Evolutionary conservation across 2,113 vertebrate genomes (phyloP).

Genomic region (Trochalopteron elliotii): DNA sequence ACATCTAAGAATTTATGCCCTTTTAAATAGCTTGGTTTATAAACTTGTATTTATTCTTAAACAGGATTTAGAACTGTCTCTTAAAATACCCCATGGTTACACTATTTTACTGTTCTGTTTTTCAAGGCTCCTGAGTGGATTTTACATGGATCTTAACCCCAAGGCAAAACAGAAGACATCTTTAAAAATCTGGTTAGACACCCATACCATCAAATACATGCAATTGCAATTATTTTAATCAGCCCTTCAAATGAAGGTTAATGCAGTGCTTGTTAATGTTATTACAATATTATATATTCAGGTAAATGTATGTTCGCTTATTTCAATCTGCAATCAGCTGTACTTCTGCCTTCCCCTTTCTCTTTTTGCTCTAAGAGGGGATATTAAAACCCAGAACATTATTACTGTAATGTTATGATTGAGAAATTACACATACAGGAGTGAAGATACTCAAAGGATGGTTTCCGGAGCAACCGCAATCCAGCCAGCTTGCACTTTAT

Average conservation of each 20-base stretch:
- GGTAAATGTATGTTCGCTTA: background rate
- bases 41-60: background rate
- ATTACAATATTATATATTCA: background rate
- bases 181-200: background rate
- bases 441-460: background rate
- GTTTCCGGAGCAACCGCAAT: conserved; percentile 22
- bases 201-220: background rate
- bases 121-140: background rate
- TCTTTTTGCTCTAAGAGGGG: background rate
- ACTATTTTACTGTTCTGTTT: background rate
- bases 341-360: background rate
- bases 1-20: background rate
- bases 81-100: background rate
- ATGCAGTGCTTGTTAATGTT: background rate
- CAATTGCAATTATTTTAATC: conserved; percentile 22
- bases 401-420: conserved; percentile 13
- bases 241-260: background rate
- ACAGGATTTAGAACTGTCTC: background rate
- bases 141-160: background rate
- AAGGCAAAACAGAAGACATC: background rate
- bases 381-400: background rate
- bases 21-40: background rate
- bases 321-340: background rate
- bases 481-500: background rate
- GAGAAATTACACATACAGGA: conserved; percentile 3